A percentile compares a stretch with the other conserved stretches of the same genome.
Evolutionary conservation across 2,113 vertebrate genomes (phyloP).

Genomic region (Elaphurus davidianus): DNA sequence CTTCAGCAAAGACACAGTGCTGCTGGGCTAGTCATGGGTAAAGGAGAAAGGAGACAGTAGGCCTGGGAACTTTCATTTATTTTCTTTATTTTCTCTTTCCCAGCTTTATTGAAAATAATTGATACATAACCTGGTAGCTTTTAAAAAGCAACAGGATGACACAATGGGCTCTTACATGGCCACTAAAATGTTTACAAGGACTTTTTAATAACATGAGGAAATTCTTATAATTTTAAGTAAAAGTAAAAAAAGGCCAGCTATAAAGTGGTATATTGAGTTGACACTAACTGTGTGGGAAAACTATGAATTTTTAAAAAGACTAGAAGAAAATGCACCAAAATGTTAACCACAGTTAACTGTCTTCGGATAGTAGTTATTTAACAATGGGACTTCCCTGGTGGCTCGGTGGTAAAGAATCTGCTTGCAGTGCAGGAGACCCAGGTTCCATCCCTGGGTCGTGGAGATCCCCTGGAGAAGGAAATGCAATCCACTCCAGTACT

Average conservation of each 20-base stretch:
- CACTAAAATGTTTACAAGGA: constrained; percentile 35
- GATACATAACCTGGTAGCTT: background rate
- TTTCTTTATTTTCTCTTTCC: background rate
- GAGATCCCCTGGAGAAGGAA: background rate
- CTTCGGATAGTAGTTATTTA: background rate
- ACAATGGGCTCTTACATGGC: constrained; percentile 6
- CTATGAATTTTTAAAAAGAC: background rate
- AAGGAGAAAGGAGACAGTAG: constrained; percentile 27
- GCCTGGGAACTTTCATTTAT: background rate
- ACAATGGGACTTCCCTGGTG: background rate
- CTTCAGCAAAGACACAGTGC: constrained; percentile 10
- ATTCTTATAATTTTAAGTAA: constrained; percentile 38
- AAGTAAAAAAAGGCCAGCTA: background rate
- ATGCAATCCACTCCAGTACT: background rate
- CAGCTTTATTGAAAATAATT: background rate
- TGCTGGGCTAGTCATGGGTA: background rate
- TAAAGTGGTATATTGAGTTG: constrained; percentile 27
- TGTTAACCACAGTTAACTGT: background rate
- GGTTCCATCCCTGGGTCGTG: background rate
- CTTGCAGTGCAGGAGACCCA: background rate
- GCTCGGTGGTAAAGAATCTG: background rate
- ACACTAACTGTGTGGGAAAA: background rate
- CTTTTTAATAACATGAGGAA: constrained; percentile 44
- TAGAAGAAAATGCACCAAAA: constrained; percentile 27
- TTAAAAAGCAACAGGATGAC: constrained; percentile 39